Evolutionary conservation across 2,797 vertebrate genomes (phyloP), one percentile per base, ranked within the genome.

Genomic region (Periophthalmus magnuspinnatus): DNA sequence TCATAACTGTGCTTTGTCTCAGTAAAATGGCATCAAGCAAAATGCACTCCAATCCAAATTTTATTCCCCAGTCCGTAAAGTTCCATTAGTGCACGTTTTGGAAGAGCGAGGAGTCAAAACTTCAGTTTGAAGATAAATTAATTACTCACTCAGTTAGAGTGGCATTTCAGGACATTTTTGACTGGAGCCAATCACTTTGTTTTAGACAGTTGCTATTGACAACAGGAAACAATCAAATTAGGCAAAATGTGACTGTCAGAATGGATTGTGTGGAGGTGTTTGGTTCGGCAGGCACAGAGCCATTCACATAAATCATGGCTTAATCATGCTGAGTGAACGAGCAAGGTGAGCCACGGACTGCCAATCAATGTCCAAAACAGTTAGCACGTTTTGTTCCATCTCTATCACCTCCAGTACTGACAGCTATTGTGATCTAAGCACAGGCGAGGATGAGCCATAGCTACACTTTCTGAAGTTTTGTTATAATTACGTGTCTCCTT

Each of bases 1-100:
- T 84, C 77, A 79, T 79, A 85, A 75, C 80, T 62, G 59, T 38
- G 69, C 73, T 82, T 85, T 86, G 78, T 87, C 65, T 75, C 62
- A 71, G 60, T 64, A 61, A 84, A 81, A 79, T 16, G n/a, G 66
- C 54, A 74, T 60, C 74, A 77, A 72, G 74, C 62, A 48, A 48
- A 64, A 48, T 47, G 72, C n/a, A 63, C 67, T 63, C n/a, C 69
- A 80, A 85, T 48, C n/a, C 6, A n/a, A 38, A 60, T 69, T 70
- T 66, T 55, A 60, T 48, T 74, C 63, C 67, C 56, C 21, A 45
- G 55, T 50, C 58, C 47, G 64, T 32, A 38, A 61, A 59, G 58
- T 74, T 76, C 0, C 11, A 56, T 74, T 38, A 66, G 69, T 22
- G 68, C 45, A 33, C 24, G 48, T 38, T 65, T 21, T 56, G 59